phyloP scores from a whole-genome alignment of 2,113 vertebrate genomes.

The Progne subis region DNA sequence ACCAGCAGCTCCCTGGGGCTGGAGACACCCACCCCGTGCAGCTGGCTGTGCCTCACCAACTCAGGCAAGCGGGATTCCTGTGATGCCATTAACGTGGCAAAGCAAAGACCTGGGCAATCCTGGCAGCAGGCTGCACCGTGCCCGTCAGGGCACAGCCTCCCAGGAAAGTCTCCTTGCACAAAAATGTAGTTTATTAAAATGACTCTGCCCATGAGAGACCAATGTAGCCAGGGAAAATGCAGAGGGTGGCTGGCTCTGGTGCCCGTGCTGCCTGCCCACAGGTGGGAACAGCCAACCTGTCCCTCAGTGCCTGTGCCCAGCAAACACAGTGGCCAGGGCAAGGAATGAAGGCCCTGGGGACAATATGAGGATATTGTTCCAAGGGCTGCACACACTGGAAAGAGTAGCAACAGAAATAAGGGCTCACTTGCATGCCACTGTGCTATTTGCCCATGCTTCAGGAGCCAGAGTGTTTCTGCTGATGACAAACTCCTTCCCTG shows the following conservation, averaged over 20 bases:
- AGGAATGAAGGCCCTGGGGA: background rate
- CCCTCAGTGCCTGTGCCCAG: background rate
- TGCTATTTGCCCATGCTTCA: too few relatives aligned
- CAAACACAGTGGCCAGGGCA: background rate
- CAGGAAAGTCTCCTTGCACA: background rate
- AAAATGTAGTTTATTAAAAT: background rate
- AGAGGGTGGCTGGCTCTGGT: background rate
- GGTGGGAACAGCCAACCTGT: background rate
- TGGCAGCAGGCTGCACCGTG: fast-evolving
- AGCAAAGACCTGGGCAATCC: background rate
- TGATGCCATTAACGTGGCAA: background rate
- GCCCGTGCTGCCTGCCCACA: background rate
- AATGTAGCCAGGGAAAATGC: background rate
- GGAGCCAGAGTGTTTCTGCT: fast-evolving
- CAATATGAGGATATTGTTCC: fast-evolving
- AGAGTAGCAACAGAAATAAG: background rate
- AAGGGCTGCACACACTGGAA: background rate
- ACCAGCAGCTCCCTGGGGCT: background rate
- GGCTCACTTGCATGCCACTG: background rate
- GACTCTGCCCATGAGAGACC: background rate
- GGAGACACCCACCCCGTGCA: fast-evolving
- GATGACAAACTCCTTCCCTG: background rate
- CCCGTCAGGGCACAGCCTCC: background rate
- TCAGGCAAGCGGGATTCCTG: background rate
- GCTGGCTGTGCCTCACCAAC: background rate